Base-by-base conservation (phyloP, 2,113 vertebrate genomes). In the Aleadryas rufinucha region DNA sequence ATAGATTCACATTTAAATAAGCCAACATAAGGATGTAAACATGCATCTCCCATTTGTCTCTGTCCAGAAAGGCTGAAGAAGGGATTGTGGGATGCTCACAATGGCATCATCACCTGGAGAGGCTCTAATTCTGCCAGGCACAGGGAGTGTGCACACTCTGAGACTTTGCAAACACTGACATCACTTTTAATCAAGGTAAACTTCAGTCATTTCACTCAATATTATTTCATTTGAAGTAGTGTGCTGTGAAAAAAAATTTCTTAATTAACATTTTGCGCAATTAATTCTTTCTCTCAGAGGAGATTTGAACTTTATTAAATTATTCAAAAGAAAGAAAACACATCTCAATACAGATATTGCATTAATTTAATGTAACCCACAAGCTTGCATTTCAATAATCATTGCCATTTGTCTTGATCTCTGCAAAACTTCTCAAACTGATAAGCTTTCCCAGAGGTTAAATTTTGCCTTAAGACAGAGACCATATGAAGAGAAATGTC, bases 271-370 rank as follows among this genome's bases (percentile, higher is more conserved):
- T 84, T 96, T 95, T 92, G 9, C 45, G 89, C 26, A 57, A 69
- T 68, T 85, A 90, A 82, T 92, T 90, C 44, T 69, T 95, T 95
- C 56, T 96, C 79, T 90, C 80, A 37, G 54, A 89, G 53, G 80
- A 89, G 31, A 60, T 65, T 24, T 81, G 50, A 89, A 89, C 37
- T 87, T 86, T 57, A 86, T 92, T 86, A 77, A 83, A 94, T 77
- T 49, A 80, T 70, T 89, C 1, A 1, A 77, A 95, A 91, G 61
- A 71, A 79, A 71, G 17, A 68, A 85, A 90, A 69, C 28, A 83
- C 16, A 60, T 84, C 50, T 81, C 59, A 70, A 19, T 59, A 57
- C 7, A 23, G 45, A 59, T 77, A 77, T 20, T 65, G 16, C 7
- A 13, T 79, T 88, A 72, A 54, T 64, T 87, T 31, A 59, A 13